Conservation (phyloP, 2,113 vertebrate genomes). For the Tauraco erythrolophus region DNA sequence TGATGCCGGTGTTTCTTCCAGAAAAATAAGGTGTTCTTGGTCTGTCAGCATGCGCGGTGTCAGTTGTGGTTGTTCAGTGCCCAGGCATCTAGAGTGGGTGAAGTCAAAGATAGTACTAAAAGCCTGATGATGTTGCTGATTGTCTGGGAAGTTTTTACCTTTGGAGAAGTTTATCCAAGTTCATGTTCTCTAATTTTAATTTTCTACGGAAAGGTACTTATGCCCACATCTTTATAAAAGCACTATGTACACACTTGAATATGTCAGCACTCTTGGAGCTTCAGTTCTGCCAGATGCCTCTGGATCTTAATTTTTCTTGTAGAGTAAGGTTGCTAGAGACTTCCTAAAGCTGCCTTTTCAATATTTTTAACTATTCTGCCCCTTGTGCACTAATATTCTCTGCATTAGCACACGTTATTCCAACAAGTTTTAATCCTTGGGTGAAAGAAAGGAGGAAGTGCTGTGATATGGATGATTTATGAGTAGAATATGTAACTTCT, state of each 20-base stretch:
- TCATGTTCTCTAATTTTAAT: background rate
- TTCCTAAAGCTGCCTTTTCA: background rate
- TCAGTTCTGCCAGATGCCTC: background rate
- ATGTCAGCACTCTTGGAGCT: background rate
- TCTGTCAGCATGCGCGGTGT: fast-evolving
- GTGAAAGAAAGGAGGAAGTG: background rate
- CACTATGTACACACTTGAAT: background rate
- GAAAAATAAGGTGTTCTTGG: background rate
- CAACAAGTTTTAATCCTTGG: background rate
- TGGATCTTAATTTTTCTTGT: background rate
- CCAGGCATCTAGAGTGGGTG: background rate
- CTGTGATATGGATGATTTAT: conserved; percentile 24
- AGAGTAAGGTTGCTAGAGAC: background rate
- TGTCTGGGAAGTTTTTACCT: background rate
- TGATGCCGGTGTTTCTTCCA: background rate
- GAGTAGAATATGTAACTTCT: background rate
- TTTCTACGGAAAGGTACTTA: background rate
- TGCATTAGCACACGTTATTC: background rate
- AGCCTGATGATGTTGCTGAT: background rate
- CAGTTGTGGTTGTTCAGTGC: background rate
- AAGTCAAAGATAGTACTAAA: background rate
- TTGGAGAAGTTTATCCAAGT: background rate
- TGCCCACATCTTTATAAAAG: background rate
- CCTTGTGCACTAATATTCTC: background rate
- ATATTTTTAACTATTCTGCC: background rate